Evolutionary conservation across 2,888 invertebrate genomes (phyloP).

Genomic region (Ormyrus pomaceus): DNA sequence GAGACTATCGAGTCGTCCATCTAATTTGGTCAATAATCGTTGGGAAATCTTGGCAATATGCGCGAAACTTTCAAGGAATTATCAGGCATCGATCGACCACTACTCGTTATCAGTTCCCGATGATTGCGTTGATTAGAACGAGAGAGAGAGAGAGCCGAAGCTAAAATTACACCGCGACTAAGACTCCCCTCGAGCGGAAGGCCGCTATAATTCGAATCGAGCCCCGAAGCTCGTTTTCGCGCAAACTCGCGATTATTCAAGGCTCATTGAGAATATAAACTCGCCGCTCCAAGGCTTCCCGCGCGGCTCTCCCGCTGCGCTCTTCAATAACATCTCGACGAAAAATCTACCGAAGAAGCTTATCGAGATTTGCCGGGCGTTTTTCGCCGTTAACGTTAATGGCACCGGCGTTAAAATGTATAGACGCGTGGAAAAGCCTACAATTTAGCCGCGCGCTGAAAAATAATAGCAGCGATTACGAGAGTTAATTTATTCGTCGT

Average conservation of each 20-base stretch:
- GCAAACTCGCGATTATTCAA: constrained; percentile 13
- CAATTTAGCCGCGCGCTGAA: no score
- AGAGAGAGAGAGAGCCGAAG: background rate
- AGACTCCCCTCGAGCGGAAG: constrained; percentile 4
- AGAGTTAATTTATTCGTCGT: no score
- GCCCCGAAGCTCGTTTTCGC: background rate
- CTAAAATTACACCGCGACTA: background rate
- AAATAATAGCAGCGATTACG: no score
- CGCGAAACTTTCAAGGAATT: background rate
- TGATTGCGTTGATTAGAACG: constrained; percentile 35
- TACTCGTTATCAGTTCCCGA: constrained; percentile 33
- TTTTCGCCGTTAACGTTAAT: no score
- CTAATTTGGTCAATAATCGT: constrained; percentile 31
- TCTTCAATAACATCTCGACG: constrained; percentile 2
- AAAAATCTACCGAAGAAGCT: background rate
- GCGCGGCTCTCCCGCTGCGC: constrained; percentile 21
- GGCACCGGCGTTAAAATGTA: no score
- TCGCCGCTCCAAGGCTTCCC: constrained; percentile 6
- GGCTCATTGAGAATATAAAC: constrained; percentile 24
- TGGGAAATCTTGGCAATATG: constrained; percentile 3
- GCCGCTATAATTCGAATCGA: constrained; percentile 7
- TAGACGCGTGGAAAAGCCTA: no score
- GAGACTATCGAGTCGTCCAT: constrained; percentile 11
- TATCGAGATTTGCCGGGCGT: no score
- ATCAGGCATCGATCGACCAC: constrained; percentile 32